phyloP scores from a whole-genome alignment of 2,113 vertebrate species.

The Prionailurus viverrinus region DNA sequence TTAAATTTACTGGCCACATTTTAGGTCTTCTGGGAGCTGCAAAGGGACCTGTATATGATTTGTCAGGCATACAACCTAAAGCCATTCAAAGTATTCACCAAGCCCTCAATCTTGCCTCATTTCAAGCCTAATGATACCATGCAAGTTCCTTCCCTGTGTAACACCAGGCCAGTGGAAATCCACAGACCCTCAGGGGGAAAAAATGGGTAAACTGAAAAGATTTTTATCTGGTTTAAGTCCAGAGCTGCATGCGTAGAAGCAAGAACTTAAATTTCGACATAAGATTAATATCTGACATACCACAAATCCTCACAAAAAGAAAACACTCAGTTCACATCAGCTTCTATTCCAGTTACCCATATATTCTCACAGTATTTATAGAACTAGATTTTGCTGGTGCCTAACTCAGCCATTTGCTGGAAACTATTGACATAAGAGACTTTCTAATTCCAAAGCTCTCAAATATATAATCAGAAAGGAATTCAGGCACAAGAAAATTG shows the following conservation, averaged over 20 bases:
- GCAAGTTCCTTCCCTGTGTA: background rate
- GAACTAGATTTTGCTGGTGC: background rate
- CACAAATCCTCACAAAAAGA: background rate
- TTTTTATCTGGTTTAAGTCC: slow-evolving; percentile 40
- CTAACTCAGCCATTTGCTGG: background rate
- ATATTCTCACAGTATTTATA: background rate
- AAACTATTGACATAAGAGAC: background rate
- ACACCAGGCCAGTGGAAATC: background rate
- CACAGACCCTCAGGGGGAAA: background rate
- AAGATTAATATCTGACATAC: background rate
- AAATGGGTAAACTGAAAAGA: background rate
- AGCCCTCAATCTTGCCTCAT: background rate
- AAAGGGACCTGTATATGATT: background rate
- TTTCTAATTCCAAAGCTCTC: background rate
- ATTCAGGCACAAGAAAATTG: background rate
- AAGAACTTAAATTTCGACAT: background rate
- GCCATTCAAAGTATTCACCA: background rate
- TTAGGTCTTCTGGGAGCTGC: background rate
- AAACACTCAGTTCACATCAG: background rate
- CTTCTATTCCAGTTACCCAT: background rate
- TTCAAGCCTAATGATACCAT: background rate
- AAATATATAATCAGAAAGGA: background rate
- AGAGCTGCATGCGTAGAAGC: background rate
- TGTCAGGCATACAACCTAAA: background rate
- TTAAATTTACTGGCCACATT: background rate